These are phyloP conservation scores for Trinorchestia longiramus DNA, from an alignment of 1,140 invertebrate genomes.

Conservation along the genomic window DNA sequence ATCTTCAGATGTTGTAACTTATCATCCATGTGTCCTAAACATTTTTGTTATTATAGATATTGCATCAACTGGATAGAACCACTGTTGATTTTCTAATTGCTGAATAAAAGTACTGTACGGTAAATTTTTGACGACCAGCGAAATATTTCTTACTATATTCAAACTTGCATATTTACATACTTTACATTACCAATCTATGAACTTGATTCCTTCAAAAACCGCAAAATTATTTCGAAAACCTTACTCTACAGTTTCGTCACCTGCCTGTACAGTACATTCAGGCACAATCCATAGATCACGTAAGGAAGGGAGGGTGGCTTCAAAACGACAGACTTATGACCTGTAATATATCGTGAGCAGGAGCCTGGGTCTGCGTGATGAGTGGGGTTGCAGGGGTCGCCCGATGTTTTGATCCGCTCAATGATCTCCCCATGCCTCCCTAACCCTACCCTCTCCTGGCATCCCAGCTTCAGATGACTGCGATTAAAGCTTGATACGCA, in stretches of 20 bases:
- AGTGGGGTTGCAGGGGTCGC: background rate
- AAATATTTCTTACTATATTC: background rate
- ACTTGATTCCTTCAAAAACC: background rate
- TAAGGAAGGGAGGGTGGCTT: background rate
- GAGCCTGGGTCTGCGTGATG: background rate
- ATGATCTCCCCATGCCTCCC: background rate
- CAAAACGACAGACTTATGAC: conserved; percentile 30
- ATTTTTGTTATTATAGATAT: background rate
- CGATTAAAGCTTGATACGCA: background rate
- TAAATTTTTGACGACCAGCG: background rate
- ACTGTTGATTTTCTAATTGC: background rate
- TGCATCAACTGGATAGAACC: background rate
- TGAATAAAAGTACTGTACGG: background rate
- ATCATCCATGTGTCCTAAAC: background rate
- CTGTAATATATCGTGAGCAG: background rate
- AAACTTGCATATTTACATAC: background rate
- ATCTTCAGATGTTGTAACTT: background rate
- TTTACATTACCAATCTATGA: background rate
- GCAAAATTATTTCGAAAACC: background rate
- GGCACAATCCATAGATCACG: background rate
- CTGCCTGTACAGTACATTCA: background rate
- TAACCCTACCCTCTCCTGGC: background rate
- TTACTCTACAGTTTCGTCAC: background rate
- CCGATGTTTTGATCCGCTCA: background rate
- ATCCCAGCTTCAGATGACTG: background rate